Base-by-base conservation (phyloP, 2,888 invertebrate species). In the Cephus pygmeus region DNA sequence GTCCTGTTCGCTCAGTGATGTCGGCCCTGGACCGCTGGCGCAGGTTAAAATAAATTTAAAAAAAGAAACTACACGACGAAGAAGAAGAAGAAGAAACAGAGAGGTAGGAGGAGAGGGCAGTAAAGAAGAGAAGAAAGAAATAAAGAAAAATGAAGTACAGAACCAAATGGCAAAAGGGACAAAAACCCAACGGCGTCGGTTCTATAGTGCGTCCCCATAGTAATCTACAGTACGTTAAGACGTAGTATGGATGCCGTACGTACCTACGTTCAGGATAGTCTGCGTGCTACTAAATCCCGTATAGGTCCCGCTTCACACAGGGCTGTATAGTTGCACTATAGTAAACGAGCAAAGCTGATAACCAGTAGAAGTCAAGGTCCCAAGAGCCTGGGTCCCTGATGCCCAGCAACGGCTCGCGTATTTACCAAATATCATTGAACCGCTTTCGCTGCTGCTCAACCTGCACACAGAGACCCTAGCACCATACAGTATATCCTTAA, bases 281-380 rank as follows among this genome's bases (percentile, higher is more conserved):
- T 34, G 71, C 71, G 15, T 71, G 12, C 71, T 71, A 31, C 71
- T 71, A 31, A 31, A 33, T 34, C 71, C 34, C 71, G 12, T 71
- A 31, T 34, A 33, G 33, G 33, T 31, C 31, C 31, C 15, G 2
- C 71, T 71, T 23, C 9, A 23, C 23, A 23, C 56, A 56, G 56
- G 9, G 23, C 23, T 23, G 23, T 56, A 71, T 71, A 71, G 71
- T 71, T 71, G 33, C 15, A 34, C 33, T 71, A 34, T 71, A 71
- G 71, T 71, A 71, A 71, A 71, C 69, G 81, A 75, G 73, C 35
- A 76, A 77, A 79, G 79, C 79, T 80, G 83, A 84, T 85, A 84
- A 83, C 81, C 85, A 77, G 33, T 75, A 79, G 81, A 84, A 80
- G 83, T 81, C 84, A 83, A 84, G 80, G 79, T 85, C 77, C 79